Base-by-base conservation (phyloP, 1,140 invertebrate genomes). In the Trichonephila inaurata region DNA sequence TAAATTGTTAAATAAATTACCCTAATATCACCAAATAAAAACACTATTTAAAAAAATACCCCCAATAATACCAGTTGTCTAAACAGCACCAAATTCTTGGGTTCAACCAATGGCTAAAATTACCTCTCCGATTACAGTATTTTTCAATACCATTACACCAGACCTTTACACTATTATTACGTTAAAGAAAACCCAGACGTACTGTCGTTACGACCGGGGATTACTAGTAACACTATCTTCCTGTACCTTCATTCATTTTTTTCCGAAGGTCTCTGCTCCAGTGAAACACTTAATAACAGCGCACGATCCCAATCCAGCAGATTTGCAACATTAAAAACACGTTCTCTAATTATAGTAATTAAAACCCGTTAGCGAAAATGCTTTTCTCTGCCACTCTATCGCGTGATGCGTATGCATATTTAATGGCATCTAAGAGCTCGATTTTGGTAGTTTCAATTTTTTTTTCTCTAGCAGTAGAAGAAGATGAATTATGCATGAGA, bases 281-380 rank as follows among this genome's bases (percentile, higher is more conserved):
- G 0, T 28, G 66, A 69, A 69, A 69, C 66, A 24, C 66, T 69
- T 69, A 69, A 69, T 69, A 69, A 69, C 66, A 69, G 12, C 66
- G 12, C 66, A 24, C 66, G 24, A 69, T 69, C 12, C 66, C 24
- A 69, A 28, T 69, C 66, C 66, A n/a, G n/a, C 66, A n/a, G n/a
- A 69, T 18, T 77, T 33, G 24, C 24, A 28, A 77, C 72, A 77
- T 77, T 40, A 77, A 77, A 19, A 40, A 77, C 24, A 33, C 72
- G 33, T 77, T 77, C 28, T 40, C 28, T 77, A 77, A 77, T 77
- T 77, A 33, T 40, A 77, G 28, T 77, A 77, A 77, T 77, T 77
- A 77, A 77, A 77, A 77, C 72, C 33, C 28, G 72, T 77, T 40
- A 77, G 28, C 72, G 28, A 77, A 77, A 77, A 77, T 77, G 72